Evolutionary conservation across 2,888 invertebrate genomes (phyloP).

Genomic region (Notocelia uddmanniana): DNA sequence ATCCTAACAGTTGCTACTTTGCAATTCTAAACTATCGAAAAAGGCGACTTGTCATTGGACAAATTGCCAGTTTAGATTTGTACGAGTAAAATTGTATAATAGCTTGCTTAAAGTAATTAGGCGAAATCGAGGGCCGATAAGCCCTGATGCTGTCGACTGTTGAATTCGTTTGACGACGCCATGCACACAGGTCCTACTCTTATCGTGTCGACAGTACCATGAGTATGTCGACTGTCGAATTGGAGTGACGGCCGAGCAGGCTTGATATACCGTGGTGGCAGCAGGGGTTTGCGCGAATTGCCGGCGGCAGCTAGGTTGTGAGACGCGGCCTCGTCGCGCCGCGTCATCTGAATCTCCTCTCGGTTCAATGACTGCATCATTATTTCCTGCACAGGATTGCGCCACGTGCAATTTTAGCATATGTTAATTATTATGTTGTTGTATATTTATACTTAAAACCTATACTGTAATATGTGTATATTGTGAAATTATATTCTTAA

Average conservation of each 20-base stretch:
- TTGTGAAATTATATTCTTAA: conserved; percentile 84
- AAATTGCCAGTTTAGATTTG: no score
- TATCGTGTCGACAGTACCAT: no score
- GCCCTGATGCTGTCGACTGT: neutral
- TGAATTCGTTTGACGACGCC: neutral
- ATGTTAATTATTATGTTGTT: conserved; percentile 86
- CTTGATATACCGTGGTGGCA: neutral
- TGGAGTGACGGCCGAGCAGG: neutral
- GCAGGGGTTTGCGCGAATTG: conserved; percentile 34
- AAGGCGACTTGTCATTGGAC: no score
- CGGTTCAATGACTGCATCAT: conserved; percentile 83
- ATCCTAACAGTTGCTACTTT: no score
- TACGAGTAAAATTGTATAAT: neutral
- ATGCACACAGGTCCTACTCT: no score
- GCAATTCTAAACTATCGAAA: no score
- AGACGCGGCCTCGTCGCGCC: conserved; percentile 59
- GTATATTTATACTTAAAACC: conserved; percentile 83
- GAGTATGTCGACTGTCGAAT: neutral
- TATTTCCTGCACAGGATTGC: conserved; percentile 82
- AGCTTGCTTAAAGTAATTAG: neutral
- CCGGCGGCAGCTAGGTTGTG: conserved; percentile 71
- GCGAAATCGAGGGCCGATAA: neutral
- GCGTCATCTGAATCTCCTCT: conserved; percentile 80
- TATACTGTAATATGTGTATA: conserved; percentile 84
- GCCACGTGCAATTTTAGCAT: conserved; percentile 84